A percentile compares a stretch with the other conserved stretches of the same genome.
Evolutionary conservation across 2,888 invertebrate species (phyloP).

Genomic region (Hetaerina titia): DNA sequence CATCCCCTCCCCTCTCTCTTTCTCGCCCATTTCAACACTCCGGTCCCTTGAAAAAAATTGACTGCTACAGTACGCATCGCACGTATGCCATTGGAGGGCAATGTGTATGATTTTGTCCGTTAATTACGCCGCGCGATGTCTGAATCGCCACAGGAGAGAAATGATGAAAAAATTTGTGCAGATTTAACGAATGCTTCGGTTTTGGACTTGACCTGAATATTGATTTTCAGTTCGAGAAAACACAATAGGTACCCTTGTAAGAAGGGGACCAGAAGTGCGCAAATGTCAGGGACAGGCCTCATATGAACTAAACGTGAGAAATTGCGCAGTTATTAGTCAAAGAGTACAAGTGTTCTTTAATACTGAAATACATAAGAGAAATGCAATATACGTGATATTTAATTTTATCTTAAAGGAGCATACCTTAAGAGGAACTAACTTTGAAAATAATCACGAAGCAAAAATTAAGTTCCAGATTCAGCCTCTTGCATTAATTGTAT

Average conservation of each 20-base stretch:
- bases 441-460: no score
- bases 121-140: neutral
- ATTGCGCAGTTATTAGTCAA: no score
- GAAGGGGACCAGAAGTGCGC: neutral
- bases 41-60: neutral
- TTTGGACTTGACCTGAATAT: conserved; percentile 17
- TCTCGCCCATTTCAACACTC: neutral
- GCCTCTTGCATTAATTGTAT: no score
- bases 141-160: neutral
- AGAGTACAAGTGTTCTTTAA: no score
- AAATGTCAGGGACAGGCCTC: neutral
- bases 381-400: no score
- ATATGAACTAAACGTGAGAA: no score
- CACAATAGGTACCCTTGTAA: neutral
- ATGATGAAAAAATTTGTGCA: neutral
- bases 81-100: neutral
- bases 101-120: neutral
- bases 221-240: neutral
- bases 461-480: no score
- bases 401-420: no score
- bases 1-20: neutral
- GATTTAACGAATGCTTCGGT: neutral
- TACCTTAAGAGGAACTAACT: no score
- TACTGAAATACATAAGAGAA: no score
- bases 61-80: neutral